Conservation (phyloP, 2,113 vertebrate genomes). For the Anoplopoma fimbria region DNA sequence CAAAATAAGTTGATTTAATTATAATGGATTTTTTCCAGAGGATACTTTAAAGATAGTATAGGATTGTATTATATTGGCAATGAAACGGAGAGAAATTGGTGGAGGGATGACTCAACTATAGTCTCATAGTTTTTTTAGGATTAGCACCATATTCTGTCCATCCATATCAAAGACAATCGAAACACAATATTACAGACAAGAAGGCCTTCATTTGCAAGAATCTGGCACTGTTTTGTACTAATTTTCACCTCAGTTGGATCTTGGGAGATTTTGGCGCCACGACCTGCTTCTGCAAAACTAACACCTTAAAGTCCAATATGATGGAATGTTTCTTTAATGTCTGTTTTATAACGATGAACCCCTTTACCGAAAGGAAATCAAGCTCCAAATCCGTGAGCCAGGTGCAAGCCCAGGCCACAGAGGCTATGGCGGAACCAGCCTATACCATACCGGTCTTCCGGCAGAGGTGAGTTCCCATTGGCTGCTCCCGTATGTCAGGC, state of each 20-base stretch:
- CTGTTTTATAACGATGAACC: not conserved
- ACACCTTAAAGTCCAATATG: not conserved
- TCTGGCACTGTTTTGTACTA: not conserved
- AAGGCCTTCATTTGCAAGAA: not conserved
- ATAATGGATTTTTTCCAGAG: not conserved
- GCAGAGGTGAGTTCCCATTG: constrained; percentile 79
- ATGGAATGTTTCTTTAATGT: fast-evolving
- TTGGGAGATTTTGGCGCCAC: not conserved
- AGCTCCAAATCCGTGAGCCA: constrained; percentile 71
- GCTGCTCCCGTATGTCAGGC: constrained; percentile 14
- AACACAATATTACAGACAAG: not conserved
- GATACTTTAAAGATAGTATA: not conserved
- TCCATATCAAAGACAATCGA: no score
- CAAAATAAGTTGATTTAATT: not conserved
- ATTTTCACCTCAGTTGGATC: not conserved
- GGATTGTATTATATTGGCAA: not conserved
- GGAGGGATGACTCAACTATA: not conserved
- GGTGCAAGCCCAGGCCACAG: constrained; percentile 76
- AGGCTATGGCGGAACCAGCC: constrained; percentile 81
- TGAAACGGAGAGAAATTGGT: not conserved
- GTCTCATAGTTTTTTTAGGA: no score
- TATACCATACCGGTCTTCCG: constrained; percentile 84
- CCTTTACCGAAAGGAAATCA: constrained; percentile 70
- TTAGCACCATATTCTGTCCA: not conserved
- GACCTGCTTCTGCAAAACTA: constrained; percentile 35